Evolutionary conservation across 2,113 vertebrate species (phyloP), one percentile per base, ranked within the genome.

Genomic region (Tringa solitaria): DNA sequence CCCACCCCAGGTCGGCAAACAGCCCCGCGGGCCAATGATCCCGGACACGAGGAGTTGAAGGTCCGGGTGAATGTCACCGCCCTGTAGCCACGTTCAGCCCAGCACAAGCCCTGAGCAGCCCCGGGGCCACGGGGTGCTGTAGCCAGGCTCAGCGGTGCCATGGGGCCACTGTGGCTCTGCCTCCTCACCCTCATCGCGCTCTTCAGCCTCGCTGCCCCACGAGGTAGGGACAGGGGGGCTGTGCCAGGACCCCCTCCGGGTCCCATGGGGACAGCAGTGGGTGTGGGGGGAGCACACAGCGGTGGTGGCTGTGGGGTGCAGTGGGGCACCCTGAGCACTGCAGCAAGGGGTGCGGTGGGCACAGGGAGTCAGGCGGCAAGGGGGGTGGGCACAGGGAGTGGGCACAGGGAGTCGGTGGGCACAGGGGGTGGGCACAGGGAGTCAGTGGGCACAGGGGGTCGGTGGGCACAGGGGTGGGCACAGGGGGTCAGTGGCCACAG

Each of bases 1-100:
- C 27, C 45, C 32, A 24, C 48, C 3, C 32, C 33, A 23, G 5
- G 5, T 12, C 12, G 8, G 10, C n/a, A 12, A 22, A 6, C 21
- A 30, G 33, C 46, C 33, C 50, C 1, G 3, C 0, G 1, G 57
- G 26, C 43, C 19, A 12, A 10, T 12, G 35, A 4, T 35, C 14
- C 22, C 10, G 1, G 19, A 46, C 10, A 6, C 21, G 0, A 9
- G 67, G 81, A 67, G 61, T 70, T 3, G 3, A 80, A 87, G 57
- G 51, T 60, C 39, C 0, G 3, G 11, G 32, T 2, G 1, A 56
- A 37, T 4, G 0, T 8, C 70, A 35, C 72, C 4, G 0, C 3
- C 3, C 18, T 4, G 2, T 10, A 53, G 46, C 54, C 17, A 4
- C 4, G 2, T 46, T 27, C 28, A 8, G 19, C 33, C 56, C 0